Evolutionary conservation across 2,797 vertebrate species (phyloP), one percentile per base, ranked within the genome.

Genomic region (Sebastes itinus): DNA sequence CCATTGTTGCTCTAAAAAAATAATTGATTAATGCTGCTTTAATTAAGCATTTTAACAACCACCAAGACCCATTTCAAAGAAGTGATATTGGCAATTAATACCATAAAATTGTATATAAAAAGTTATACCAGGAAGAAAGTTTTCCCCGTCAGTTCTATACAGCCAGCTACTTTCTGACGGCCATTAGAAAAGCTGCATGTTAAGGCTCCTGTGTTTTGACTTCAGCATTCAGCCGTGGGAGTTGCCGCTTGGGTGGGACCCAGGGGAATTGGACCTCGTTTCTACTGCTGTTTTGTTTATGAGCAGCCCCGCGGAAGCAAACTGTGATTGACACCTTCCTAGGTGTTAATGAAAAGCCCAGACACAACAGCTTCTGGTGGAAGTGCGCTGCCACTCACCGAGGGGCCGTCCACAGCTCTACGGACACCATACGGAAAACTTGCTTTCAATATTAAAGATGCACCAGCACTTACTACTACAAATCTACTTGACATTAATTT

Each of bases 261-360:
- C 66, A 12, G 46, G 87, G 66, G 74, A 73, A 55, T 35, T 66
- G 68, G 82, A 78, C 62, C 66, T 72, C 75, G 72, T 86, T 82
- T 68, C 78, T 65, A 59, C 68, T 77, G 80, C 88, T 87, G 85
- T 76, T 93, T 86, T 88, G 88, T 92, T 93, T 92, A 93, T 93
- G 84, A 92, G 86, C 33, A 73, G 65, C 76, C 75, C 64, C 8
- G 22, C 76, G 33, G 84, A 86, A 70, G 63, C 67, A 88, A 88
- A 83, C 84, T 84, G 90, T 88, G 88, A 92, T 74, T 91, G 92
- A 93, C 94, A 92, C 91, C 84, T 92, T 87, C 68, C 75, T 69
- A 93, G 90, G 93, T 93, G 94, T 91, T 94, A 94, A 95, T 95
- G 92, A 95, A 94, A 94, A 90, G 83, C 77, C 82, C 67, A 70